Percentiles rank a stretch among this genome's conserved stretches.
Evolutionary conservation across 2,888 invertebrate species (phyloP).

Genomic region (Julus scanicus): DNA sequence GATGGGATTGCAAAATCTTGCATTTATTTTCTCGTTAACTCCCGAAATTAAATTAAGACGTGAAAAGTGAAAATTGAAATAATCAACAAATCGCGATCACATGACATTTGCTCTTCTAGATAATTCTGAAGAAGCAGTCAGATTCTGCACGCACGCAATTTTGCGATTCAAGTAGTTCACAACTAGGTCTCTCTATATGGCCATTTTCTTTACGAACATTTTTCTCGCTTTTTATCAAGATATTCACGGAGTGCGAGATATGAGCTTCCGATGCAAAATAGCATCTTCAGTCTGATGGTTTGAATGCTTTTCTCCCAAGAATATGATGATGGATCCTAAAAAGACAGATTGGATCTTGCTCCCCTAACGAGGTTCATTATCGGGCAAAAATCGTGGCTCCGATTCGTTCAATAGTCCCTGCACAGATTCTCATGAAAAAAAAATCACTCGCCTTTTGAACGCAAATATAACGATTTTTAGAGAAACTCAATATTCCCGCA

Average conservation of each 20-base stretch:
- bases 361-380: constrained; percentile 37
- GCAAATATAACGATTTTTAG: not conserved
- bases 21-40: not conserved
- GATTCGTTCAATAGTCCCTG: not conserved
- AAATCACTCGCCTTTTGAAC: not conserved
- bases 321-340: not conserved
- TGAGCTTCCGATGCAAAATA: constrained; percentile 16
- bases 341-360: constrained; percentile 37
- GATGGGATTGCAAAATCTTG: too few species aligned
- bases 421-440: not conserved
- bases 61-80: not conserved
- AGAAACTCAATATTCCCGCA: not conserved
- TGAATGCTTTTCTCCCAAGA: not conserved
- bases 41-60: not conserved
- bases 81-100: not conserved
- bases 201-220: not conserved
- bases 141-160: not conserved
- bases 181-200: not conserved
- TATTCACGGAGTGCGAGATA: not conserved
- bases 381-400: not conserved
- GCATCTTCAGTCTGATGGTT: not conserved
- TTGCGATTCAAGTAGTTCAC: not conserved
- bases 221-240: not conserved
- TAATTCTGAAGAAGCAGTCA: constrained; percentile 4
- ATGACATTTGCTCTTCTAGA: not conserved